These are phyloP conservation scores for Platycheirus albimanus DNA, from an alignment of 2,888 invertebrate genomes.

Conservation along the genomic window DNA sequence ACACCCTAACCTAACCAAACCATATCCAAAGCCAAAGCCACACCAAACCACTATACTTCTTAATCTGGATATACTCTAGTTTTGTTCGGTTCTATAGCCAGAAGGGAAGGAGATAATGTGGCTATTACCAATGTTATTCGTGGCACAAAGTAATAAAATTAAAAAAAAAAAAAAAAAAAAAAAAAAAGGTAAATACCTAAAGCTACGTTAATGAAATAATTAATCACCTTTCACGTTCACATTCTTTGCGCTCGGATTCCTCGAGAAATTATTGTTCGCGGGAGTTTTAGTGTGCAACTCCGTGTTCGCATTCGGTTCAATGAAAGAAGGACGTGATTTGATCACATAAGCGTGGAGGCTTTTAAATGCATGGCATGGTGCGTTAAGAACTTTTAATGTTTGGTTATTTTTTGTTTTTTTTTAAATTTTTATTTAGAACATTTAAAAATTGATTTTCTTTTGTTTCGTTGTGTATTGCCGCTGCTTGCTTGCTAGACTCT, in stretches of 20 bases:
- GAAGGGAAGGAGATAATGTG: constrained; percentile 61
- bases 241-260: constrained; percentile 67
- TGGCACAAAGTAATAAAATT: constrained; percentile 59
- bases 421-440: constrained; percentile 61
- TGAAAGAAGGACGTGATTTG: constrained; percentile 70
- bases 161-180: too few relatives aligned
- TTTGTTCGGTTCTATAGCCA: constrained; percentile 15
- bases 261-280: constrained; percentile 70
- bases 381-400: constrained; percentile 42
- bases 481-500: constrained; percentile 14
- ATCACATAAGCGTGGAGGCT: constrained; percentile 55
- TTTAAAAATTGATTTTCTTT: constrained; percentile 53
- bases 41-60: constrained; percentile 25
- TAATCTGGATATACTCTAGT: constrained; percentile 49
- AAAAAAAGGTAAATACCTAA: constrained; percentile 56
- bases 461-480: too few relatives aligned
- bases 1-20: constrained; percentile 50
- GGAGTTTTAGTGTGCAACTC: constrained; percentile 52
- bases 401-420: constrained; percentile 25
- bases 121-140: constrained; percentile 64
- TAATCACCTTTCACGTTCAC: constrained; percentile 72
- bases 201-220: constrained; percentile 74
- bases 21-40: neutral
- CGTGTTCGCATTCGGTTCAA: constrained; percentile 64
- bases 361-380: constrained; percentile 51